A percentile compares a stretch with the other conserved stretches of the same genome.
phyloP scores from a whole-genome alignment of 2,888 invertebrate genomes.

The Campoletis raptor region DNA sequence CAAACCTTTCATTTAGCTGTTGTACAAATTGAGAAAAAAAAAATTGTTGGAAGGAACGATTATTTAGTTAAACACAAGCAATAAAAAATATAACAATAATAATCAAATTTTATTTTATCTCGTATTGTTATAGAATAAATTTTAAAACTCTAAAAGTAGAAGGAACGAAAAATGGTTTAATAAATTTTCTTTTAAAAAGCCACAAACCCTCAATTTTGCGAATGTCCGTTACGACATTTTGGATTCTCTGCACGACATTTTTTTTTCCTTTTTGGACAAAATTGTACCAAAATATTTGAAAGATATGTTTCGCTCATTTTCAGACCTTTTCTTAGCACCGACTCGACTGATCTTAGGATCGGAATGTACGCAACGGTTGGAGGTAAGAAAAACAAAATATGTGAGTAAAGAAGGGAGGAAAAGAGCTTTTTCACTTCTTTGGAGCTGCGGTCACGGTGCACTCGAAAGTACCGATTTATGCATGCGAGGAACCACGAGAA shows the following conservation, averaged over 20 bases:
- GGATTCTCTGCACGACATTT: background rate
- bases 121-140: background rate
- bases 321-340: background rate
- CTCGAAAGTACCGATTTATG: conserved; percentile 50
- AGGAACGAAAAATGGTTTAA: background rate
- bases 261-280: background rate
- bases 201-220: background rate
- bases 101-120: background rate
- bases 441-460: conserved; percentile 47
- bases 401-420: conserved; percentile 18
- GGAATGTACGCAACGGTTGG: conserved; percentile 12
- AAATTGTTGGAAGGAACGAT: no score
- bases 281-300: background rate
- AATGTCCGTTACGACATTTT: background rate
- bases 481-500: conserved; percentile 35
- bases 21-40: background rate
- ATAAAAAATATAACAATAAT: no score
- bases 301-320: conserved; percentile 6
- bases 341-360: conserved; percentile 30
- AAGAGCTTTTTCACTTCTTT: conserved; percentile 48
- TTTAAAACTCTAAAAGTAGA: background rate
- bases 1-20: background rate
- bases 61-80: no score
- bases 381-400: conserved; percentile 11
- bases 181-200: background rate